phyloP scores from a whole-genome alignment of 1,140 invertebrate genomes.

The Cotesia typhae region DNA sequence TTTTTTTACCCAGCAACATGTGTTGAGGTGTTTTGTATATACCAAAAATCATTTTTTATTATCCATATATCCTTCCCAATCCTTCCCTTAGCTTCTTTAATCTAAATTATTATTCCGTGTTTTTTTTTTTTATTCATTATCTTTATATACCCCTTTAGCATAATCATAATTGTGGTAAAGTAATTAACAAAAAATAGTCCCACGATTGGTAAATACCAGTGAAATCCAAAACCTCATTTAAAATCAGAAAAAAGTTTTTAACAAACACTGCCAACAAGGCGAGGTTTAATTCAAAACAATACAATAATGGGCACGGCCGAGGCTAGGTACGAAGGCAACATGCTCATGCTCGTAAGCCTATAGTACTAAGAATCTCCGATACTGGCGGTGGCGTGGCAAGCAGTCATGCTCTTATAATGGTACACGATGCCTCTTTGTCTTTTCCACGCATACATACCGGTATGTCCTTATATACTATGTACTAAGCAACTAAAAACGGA shows the following conservation, averaged over 20 bases:
- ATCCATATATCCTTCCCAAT: too few relatives aligned
- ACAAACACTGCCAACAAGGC: conserved; percentile 31
- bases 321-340: conserved; percentile 28
- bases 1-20: background rate
- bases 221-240: too few relatives aligned
- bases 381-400: background rate
- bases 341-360: conserved; percentile 27
- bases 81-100: too few relatives aligned
- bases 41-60: background rate
- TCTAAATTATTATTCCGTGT: too few relatives aligned
- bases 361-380: conserved; percentile 8
- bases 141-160: too few relatives aligned
- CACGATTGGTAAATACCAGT: too few relatives aligned
- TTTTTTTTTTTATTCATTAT: too few relatives aligned
- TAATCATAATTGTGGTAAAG: too few relatives aligned
- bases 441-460: background rate
- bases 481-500: conserved; percentile 30
- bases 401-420: background rate
- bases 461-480: background rate
- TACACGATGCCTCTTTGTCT: background rate
- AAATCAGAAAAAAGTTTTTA: too few relatives aligned
- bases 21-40: background rate
- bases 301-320: conserved; percentile 48
- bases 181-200: too few relatives aligned
- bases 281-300: conserved; percentile 56